Base-by-base conservation (phyloP, 2,888 invertebrate genomes). In the Pasiphila rectangulata region DNA sequence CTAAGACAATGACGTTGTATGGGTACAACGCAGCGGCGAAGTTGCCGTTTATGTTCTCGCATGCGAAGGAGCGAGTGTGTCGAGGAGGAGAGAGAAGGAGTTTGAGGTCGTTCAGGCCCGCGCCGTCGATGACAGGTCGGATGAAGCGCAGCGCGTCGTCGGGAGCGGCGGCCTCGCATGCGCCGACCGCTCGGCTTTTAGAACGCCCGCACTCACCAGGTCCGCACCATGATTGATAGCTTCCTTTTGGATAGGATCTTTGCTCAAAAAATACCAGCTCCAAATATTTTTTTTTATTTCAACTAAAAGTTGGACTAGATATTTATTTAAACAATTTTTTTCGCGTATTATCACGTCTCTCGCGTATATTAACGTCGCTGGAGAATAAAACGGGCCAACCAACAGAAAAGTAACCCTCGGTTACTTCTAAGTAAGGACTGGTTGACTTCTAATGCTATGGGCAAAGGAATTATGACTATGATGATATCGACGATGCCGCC, bases 121-220 rank as follows among this genome's bases (percentile, higher is more conserved):
- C 58, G 63, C 51, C 56, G 53, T 40, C 59, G 59, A 60, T 55
- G 49, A 46, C 79, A 80, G 83, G 83, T 85, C 86, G 89, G 83
- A 85, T 88, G 83, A 86, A 87, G 77, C 86, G 88, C 74, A 86
- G 87, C 79, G 87, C 82, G 69, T 87, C 88, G 50, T 85, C 83
- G 73, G 83, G 84, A 67, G 86, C 86, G 71, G 79, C 80, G 64
- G 68, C 67, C 64, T 48, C 81, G 82, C 85, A 78, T 80, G 77
- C 77, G 72, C 76, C 73, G 64, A 68, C 69, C 72, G 70, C 76
- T 58, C 73, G 62, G 75, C 77, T 73, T 72, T 69, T 78, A 79
- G 75, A 70, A 63, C 75, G 75, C 68, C 67, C 74, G 73, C 79
- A 74, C 81, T 65, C 72, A 64, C 70, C 79, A 58, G 57, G 61